A percentile compares a stretch with the other conserved stretches of the same genome.
These are phyloP conservation scores for Merodon equestris DNA, from an alignment of 2,888 invertebrate species.

Conservation along the genomic window DNA sequence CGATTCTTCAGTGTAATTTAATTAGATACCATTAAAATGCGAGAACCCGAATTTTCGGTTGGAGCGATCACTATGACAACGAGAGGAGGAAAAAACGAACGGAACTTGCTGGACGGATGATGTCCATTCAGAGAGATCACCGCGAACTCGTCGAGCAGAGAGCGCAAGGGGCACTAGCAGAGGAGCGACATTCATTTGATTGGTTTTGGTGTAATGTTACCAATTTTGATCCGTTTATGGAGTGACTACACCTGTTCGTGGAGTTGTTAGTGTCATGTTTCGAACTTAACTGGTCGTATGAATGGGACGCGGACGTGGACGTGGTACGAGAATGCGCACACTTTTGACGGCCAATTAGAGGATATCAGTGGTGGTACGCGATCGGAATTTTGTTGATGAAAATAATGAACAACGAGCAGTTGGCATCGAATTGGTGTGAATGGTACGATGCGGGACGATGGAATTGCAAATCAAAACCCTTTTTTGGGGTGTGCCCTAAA, in stretches of 20 bases:
- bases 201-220: constrained; percentile 68
- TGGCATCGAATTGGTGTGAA: background rate
- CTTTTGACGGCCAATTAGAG: constrained; percentile 62
- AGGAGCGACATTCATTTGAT: constrained; percentile 66
- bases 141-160: too few relatives aligned
- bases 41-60: constrained; percentile 61
- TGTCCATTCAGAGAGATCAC: background rate
- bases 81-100: background rate
- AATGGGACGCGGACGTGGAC: constrained; percentile 1
- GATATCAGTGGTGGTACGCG: constrained; percentile 50
- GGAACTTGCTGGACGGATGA: constrained; percentile 30
- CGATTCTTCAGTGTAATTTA: constrained; percentile 59
- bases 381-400: constrained; percentile 50
- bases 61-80: constrained; percentile 10
- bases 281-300: background rate
- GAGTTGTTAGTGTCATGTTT: constrained; percentile 22
- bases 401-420: background rate
- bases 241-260: constrained; percentile 59
- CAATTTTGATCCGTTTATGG: constrained; percentile 64
- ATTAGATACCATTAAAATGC: constrained; percentile 68
- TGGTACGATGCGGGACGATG: background rate
- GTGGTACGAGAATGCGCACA: constrained; percentile 34
- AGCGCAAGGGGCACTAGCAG: constrained; percentile 20
- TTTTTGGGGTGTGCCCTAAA: constrained; percentile 4
- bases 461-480: background rate